Evolutionary conservation across 2,113 vertebrate genomes (phyloP), one percentile per base, ranked within the genome.

Genomic region (Anarhynchus alexandrinus): DNA sequence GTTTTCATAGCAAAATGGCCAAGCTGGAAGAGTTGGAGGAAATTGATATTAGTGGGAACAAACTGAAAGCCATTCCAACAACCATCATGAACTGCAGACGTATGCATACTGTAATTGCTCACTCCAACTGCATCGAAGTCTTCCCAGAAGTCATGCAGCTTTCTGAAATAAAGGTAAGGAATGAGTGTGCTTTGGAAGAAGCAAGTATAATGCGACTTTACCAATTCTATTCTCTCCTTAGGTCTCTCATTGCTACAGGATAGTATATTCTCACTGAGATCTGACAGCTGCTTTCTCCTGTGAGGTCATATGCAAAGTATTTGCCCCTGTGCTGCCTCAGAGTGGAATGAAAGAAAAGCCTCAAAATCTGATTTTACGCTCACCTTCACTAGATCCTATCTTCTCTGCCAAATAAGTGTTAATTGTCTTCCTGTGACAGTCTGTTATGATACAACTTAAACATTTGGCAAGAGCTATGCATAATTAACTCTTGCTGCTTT

Each of bases 101-200:
- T 57, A 98, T 99, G 99, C 99, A 99, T 96, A 99, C 99, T 0
- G 98, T 99, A 92, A 98, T 99, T 51, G 99, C 99, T 67, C 99
- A 99, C 97, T 99, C 99, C 94, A 99, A 99, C 92, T 98, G 99
- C 97, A 99, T 99, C 4, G 99, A 99, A 97, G 99, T 99, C 97
- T 99, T 99, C 76, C 99, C 99, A 12, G 99, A 99, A 96, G 99
- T 99, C 91, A 99, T 99, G 99, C 99, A 99, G 97, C 99, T 99
- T 77, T 97, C 98, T 69, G 99, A 99, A 97, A 99, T 99, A 98
- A 99, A 99, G 98, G 99, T 99, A 89, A 90, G 97, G 27, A 82
- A 51, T 66, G 20, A 73, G 62, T 51, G 27, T 65, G 62, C 70
- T 85, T 67, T 72, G 58, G 62, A 72, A 76, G 36, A 85, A 72